phyloP scores from a whole-genome alignment of 2,113 vertebrate species.

The Lasiurus cinereus region DNA sequence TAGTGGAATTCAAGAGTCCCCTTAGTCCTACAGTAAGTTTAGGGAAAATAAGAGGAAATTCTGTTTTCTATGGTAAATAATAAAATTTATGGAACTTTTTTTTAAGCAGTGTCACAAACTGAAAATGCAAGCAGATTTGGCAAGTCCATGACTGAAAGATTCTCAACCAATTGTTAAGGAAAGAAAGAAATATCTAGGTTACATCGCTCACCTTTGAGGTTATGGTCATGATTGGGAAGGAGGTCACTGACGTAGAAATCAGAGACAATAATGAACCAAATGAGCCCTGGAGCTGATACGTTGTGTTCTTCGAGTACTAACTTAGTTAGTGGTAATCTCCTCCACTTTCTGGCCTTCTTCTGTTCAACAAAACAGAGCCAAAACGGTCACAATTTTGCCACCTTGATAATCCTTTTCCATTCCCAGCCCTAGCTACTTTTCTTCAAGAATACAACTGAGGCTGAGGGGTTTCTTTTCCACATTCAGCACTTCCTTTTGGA shows the following conservation, averaged over 20 bases:
- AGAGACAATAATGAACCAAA: not conserved
- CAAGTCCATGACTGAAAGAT: slow-evolving; percentile 36
- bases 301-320: not conserved
- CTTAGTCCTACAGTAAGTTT: not conserved
- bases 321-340: not conserved
- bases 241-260: not conserved
- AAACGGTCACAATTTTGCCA: not conserved
- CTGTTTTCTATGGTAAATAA: not conserved
- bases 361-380: not conserved
- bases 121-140: slow-evolving; percentile 7
- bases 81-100: slow-evolving; percentile 31
- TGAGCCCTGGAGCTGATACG: not conserved
- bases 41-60: slow-evolving; percentile 5
- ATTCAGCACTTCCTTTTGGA: slow-evolving; percentile 1
- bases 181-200: not conserved
- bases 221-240: not conserved
- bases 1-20: not conserved
- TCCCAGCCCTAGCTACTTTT: not conserved
- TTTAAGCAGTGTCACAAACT: not conserved
- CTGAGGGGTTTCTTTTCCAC: not conserved
- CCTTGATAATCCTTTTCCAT: not conserved
- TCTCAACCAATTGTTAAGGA: slow-evolving; percentile 12
- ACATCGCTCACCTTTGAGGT: not conserved
- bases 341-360: not conserved
- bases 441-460: not conserved